Conservation (phyloP, 2,888 invertebrate species). For the Andrena fulva region DNA sequence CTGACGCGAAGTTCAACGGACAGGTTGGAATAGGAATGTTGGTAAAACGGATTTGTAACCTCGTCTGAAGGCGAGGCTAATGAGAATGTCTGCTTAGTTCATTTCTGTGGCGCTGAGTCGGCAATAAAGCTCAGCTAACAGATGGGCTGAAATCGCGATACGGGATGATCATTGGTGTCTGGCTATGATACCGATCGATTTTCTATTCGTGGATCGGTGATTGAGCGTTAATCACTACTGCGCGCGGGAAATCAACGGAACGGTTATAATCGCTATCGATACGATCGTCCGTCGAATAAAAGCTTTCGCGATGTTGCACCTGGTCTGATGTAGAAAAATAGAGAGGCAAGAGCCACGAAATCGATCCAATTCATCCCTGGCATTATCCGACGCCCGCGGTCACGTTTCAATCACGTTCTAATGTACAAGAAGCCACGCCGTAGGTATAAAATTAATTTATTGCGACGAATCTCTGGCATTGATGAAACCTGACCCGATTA, state of each 20-base stretch:
- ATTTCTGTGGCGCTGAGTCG: conserved; percentile 31
- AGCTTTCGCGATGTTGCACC: conserved; percentile 15
- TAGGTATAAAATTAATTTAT: background rate
- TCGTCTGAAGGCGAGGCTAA: conserved; percentile 39
- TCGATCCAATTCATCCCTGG: conserved; percentile 14
- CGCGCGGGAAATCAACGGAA: conserved; percentile 51
- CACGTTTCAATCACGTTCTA: conserved; percentile 6
- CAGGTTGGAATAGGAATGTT: background rate
- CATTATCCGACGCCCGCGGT: background rate
- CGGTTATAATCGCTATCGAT: conserved; percentile 58
- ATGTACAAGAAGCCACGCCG: background rate
- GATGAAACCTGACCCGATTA: background rate
- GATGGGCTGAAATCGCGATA: conserved; percentile 60
- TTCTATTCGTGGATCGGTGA: conserved; percentile 64
- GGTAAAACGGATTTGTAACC: conserved; percentile 8
- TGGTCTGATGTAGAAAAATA: conserved; percentile 17
- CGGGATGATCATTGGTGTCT: conserved; percentile 74
- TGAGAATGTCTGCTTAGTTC: conserved; percentile 54
- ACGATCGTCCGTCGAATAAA: conserved; percentile 30
- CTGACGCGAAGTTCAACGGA: background rate
- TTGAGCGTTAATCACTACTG: conserved; percentile 63
- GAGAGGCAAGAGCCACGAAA: background rate
- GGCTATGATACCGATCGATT: conserved; percentile 67
- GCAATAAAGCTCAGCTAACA: conserved; percentile 36
- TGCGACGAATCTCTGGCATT: background rate